Base-by-base conservation (phyloP, 2,797 vertebrate species). In the Dryobates pubescens region DNA sequence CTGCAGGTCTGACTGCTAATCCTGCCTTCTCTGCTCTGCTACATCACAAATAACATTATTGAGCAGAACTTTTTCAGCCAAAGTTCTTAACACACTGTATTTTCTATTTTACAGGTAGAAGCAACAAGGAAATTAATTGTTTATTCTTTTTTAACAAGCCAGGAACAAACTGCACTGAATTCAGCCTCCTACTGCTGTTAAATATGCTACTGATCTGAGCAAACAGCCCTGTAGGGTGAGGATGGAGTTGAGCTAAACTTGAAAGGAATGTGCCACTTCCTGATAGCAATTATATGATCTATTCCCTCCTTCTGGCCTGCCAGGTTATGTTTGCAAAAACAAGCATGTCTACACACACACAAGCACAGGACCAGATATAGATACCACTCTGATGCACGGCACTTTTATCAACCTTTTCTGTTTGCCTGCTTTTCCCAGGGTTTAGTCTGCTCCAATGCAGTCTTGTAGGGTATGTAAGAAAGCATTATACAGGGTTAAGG, bases 271-370 rank as follows among this genome's bases (percentile, higher is more conserved):
- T 13, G 53, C 23, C 18, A 6, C 19, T 45, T 51, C 47, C 58
- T 26, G 49, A 16, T 5, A 45, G 49, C 10, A 34, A 32, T 36
- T 1, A 14, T 72, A 22, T 23, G 34, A 38, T 2, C 7, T 3
- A 26, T 11, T 69, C 13, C 29, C 18, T 20, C 26, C 56, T 53
- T 45, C n/a, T 68, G 54, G 58, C 36, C 58, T 13, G 24, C 43
- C 23, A 47, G 65, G n/a, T 30, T 14, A 7, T 0, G 4, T 36
- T n/a, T 36, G 36, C 53, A 17, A 43, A 72, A 67, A 36, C 0
- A 22, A 79, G 41, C 0, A 0, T 3, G 22, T 5, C 15, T 29
- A 4, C 61, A 32, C 2, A 10, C 54, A 29, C 75, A 53, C 15
- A 20, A 36, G 77, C 51, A 72, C 26, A 64, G 63, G 14, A 17